phyloP scores from a whole-genome alignment of 2,113 vertebrate species.

The Pelecanus crispus region DNA sequence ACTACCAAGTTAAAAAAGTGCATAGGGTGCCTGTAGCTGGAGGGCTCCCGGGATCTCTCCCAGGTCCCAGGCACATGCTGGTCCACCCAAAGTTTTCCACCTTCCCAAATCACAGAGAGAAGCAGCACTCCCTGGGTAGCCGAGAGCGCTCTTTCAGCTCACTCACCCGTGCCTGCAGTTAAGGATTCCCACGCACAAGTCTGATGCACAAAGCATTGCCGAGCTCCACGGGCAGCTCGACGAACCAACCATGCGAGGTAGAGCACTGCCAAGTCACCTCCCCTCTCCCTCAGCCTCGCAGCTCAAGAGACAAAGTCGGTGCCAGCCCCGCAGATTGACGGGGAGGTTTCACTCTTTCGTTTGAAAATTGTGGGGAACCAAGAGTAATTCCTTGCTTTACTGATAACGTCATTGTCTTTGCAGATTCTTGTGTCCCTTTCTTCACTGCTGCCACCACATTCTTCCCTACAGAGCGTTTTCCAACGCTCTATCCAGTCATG shows the following conservation, averaged over 20 bases:
- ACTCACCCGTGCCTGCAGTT: neutral
- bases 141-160: neutral
- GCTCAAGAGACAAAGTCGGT: neutral
- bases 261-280: neutral
- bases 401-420: neutral
- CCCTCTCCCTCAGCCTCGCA: neutral
- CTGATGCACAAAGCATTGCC: neutral
- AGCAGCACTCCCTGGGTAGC: neutral
- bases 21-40: neutral
- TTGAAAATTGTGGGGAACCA: neutral
- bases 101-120: neutral
- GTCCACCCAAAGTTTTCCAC: neutral
- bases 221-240: neutral
- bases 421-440: neutral
- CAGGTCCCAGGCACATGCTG: neutral
- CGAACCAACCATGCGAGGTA: rapidly evolving
- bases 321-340: neutral
- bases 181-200: neutral
- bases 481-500: rapidly evolving
- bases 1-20: neutral
- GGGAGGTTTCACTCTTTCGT: neutral
- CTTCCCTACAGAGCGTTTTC: neutral
- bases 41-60: neutral
- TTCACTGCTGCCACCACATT: neutral
- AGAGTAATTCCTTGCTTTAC: neutral